Percentiles rank a stretch among this genome's conserved stretches.
Evolutionary conservation across 2,888 invertebrate species (phyloP).

Genomic region (Amphimallon solstitiale): DNA sequence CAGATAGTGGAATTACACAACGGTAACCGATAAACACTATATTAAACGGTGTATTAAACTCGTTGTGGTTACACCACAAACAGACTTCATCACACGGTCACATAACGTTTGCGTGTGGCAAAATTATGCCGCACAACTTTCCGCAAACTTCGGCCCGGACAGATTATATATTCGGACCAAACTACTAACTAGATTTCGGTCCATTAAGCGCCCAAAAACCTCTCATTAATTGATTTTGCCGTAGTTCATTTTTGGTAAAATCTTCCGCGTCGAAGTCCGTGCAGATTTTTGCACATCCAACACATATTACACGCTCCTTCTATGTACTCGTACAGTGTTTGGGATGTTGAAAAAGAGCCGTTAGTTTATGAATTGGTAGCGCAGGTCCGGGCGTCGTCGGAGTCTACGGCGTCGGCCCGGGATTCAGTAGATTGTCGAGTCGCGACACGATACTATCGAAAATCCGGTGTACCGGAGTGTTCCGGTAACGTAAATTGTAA

Average conservation of each 20-base stretch:
- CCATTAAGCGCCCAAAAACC: conserved; percentile 22
- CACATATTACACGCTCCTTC: neutral
- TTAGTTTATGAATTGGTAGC: conserved; percentile 53
- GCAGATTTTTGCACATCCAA: conserved; percentile 25
- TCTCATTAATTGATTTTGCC: conserved; percentile 27
- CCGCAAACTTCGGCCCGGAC: conserved; percentile 18
- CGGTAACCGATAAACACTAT: neutral
- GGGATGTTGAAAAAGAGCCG: conserved; percentile 16
- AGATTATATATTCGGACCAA: conserved; percentile 29
- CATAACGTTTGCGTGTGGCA: conserved; percentile 6
- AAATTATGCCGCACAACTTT: conserved; percentile 27
- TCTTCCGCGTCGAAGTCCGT: conserved; percentile 7
- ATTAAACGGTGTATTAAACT: conserved; percentile 18
- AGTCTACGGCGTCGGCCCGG: conserved; percentile 68
- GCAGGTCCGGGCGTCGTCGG: conserved; percentile 65
- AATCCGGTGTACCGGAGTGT: conserved; percentile 37
- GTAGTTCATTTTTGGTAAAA: conserved; percentile 9
- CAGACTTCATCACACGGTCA: conserved; percentile 7
- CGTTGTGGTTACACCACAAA: conserved; percentile 7
- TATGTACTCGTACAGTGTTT: neutral
- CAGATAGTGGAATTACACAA: too few relatives aligned
- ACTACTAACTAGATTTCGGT: conserved; percentile 25
- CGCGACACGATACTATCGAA: conserved; percentile 46
- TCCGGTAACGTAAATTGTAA: conserved; percentile 35
- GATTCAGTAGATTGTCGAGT: conserved; percentile 65